Evolutionary conservation across 1,140 invertebrate genomes (phyloP).

Genomic region (Hestina assimilis): DNA sequence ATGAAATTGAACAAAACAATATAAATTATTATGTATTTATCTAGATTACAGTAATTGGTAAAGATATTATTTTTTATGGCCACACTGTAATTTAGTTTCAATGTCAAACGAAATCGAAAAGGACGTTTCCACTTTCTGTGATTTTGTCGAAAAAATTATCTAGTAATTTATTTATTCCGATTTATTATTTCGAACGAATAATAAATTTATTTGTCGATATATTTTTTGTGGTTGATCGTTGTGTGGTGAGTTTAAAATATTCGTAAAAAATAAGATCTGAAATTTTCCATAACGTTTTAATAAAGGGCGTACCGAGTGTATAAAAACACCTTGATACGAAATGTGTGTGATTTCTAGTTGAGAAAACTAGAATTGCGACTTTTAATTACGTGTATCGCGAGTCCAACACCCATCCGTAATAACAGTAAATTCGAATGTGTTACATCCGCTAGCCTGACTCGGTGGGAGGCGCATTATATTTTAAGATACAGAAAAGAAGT

Average conservation of each 20-base stretch:
- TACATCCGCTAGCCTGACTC: constrained; percentile 48
- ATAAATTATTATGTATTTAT: not conserved
- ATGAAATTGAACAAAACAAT: too few species aligned
- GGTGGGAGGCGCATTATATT: constrained; percentile 36
- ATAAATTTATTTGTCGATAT: not conserved
- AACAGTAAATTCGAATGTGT: constrained; percentile 55
- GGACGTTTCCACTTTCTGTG: too few species aligned
- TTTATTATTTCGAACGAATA: not conserved
- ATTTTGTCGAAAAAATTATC: constrained; percentile 16
- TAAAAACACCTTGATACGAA: not conserved
- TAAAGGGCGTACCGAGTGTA: constrained; percentile 15
- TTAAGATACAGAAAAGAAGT: not conserved
- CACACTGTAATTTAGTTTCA: constrained; percentile 20
- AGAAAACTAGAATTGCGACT: constrained; percentile 51
- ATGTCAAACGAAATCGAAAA: constrained; percentile 17
- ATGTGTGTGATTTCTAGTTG: constrained; percentile 15
- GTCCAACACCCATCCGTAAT: constrained; percentile 24
- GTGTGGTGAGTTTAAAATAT: not conserved
- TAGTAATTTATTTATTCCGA: constrained; percentile 1
- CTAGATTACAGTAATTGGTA: not conserved
- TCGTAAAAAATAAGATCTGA: not conserved
- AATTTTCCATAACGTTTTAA: constrained; percentile 8
- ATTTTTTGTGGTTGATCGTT: not conserved
- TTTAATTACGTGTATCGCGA: constrained; percentile 25
- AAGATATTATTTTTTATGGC: constrained; percentile 10